Base-by-base conservation (phyloP, 2,888 invertebrate species). In the Lasioglossum oenotherae region DNA sequence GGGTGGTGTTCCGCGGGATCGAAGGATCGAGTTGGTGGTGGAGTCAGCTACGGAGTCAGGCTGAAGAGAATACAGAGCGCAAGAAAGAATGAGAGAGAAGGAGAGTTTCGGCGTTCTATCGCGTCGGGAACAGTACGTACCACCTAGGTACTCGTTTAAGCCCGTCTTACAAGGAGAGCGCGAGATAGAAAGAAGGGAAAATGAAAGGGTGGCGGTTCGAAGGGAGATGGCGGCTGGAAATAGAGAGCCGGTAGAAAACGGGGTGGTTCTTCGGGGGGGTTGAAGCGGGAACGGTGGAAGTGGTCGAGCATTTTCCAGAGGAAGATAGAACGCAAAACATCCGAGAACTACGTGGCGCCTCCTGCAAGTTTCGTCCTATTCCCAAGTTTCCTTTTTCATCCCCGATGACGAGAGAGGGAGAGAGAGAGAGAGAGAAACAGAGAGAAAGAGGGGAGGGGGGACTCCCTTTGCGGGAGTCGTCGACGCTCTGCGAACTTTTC, bases 1-100 rank as follows among this genome's bases (percentile, higher is more conserved):
- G 6, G 57, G 1, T 23, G 35, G 23, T 35, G 31, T 64, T 74
- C 27, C 27, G 35, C 27, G 53, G 53, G 73, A 82, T 79, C 74
- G 77, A 80, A 79, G 31, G 64, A 60, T 78, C 82, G 84, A 86
- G 84, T 85, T 88, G 93, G 92, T 91, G 90, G 92, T 93, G 92
- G 92, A 94, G 91, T 89, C 91, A 91, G 91, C 88, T 90, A 89
- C 89, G 90, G 87, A 89, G 91, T 93, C 92, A 90, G 93, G 89
- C 91, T 79, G 46, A 69, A 53, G 73, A 27, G 57, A 57, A 12
- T 12, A 57, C 23, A n/a, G 57, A 57, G 10, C n/a, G 23, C 3
- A n/a, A n/a, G 27, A 31, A 6, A 16, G 64, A 44, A 14, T 4
- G 12, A 27, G 81, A 82, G 83, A 85, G 87, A 84, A 82, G 85